Base-by-base conservation (phyloP, 37 sponge, comb jelly and placozoan genomes). In the Geodia barretti region DNA sequence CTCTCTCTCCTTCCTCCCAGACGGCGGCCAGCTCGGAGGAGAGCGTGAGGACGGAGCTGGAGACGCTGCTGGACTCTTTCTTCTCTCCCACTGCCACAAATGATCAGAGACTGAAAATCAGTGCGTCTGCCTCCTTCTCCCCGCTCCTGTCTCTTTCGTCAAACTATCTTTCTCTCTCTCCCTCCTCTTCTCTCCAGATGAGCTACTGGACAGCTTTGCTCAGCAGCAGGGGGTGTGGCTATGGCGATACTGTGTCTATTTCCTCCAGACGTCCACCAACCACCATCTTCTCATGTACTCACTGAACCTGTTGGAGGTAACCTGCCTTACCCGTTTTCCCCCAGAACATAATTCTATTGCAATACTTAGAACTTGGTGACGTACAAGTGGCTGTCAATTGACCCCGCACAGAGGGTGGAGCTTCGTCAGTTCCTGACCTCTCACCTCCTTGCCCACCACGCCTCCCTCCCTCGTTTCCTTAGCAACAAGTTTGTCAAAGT, bases 221-320 rank as follows among this genome's bases (percentile, higher is more conserved):
- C 80, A 78, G 64, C 91, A 90, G 68, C 54, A 76, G 60, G 78
- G 75, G 26, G 91, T 80, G n/a, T 79, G 84, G 66, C 54, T 47
- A 47, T 82, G 83, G 83, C 84, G 68, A 25, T 87, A 86, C 79
- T 95, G 93, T 39, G 58, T 92, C 63, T 84, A 84, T 68, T 90
- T 95, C 73, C 58, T 95, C 9, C 77, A 89, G 54, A 43, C 90
- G 31, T 84, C 96, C 1, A 62, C 54, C 25, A 90, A 95, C 60
- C 79, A 89, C 21, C 76, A 82, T 63, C 79, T 90, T 7, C 72
- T 88, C 68, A 89, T 95, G 93, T 95, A 90, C 77, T 77, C 93
- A 1, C 88, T 92, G 39, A 89, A 90, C 63, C 75, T 90, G 30
- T 54, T 92, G 19, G 96, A 95, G 88, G 92, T 91, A 68, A 2